Conservation (phyloP, 1,140 invertebrate genomes). For the Zaprionus tsacasi region DNA sequence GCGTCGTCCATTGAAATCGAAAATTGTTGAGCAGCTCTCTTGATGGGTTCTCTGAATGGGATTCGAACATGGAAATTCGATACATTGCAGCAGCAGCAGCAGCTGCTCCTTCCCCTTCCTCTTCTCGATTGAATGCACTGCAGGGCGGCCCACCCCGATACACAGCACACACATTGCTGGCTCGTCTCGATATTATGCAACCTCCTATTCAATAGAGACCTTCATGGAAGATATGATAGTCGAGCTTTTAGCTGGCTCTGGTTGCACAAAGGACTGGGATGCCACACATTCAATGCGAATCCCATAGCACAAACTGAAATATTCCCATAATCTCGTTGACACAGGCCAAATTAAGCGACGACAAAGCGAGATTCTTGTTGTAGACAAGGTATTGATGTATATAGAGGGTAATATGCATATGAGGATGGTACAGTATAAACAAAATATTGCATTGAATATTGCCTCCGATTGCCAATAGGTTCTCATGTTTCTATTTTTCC, state of each 20-base stretch:
- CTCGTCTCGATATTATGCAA: constrained; percentile 51
- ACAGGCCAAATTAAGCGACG: background rate
- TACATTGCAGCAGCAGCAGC: constrained; percentile 55
- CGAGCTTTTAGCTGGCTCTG: constrained; percentile 12
- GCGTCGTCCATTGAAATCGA: constrained; percentile 60
- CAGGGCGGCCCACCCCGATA: background rate
- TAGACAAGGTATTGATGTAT: background rate
- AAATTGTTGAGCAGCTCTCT: constrained; percentile 57
- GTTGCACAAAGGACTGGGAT: constrained; percentile 9
- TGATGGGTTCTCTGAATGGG: constrained; percentile 50
- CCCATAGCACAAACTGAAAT: background rate
- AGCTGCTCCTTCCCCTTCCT: constrained; percentile 44
- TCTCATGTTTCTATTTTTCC: background rate
- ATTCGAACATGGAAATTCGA: constrained; percentile 68
- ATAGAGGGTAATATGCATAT: background rate
- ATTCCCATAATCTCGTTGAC: constrained; percentile 11
- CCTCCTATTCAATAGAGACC: constrained; percentile 36
- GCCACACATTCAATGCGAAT: background rate
- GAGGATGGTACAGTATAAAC: background rate
- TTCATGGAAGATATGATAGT: constrained; percentile 18
- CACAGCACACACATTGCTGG: background rate
- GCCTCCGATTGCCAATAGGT: background rate
- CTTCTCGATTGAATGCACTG: no score
- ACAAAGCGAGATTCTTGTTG: background rate
- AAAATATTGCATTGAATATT: background rate